Base-by-base conservation (phyloP, 2,797 vertebrate genomes). In the Adrianichthys oophorus region DNA sequence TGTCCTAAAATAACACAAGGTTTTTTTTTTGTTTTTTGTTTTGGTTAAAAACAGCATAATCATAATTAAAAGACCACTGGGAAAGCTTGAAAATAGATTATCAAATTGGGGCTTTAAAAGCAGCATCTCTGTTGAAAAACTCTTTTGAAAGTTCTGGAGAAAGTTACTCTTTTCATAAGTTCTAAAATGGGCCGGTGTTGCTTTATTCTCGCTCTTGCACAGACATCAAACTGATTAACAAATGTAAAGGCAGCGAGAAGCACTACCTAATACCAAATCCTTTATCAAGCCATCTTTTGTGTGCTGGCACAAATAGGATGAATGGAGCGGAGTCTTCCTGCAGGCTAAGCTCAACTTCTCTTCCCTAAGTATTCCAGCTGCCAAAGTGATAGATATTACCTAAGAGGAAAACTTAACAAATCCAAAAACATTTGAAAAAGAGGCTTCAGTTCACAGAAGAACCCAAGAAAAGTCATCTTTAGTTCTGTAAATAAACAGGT, bases 281-380 rank as follows among this genome's bases (percentile, higher is more conserved):
- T 78, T 83, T 83, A 85, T 86, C 85, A 69, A 81, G 83, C 72
- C 65, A 82, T 82, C 87, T 83, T 87, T 90, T 87, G 85, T 90
- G 79, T 50, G 74, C 69, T 59, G 79, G 70, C 78, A 82, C 78
- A 79, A 67, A 65, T 52, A 42, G 67, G 56, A 82, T 88, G 82
- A 89, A 90, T 79, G 55, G 76, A 68, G 60, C 74, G 1, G 68
- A 73, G 72, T 83, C 73, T 87, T 87, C 81, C 83, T 83, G 75
- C 71, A 71, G 80, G 84, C 80, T 80, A 74, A 84, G 82, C 83
- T 80, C 79, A 89, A 68, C 69, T 68, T 73, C 59, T 78, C 78
- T 62, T 65, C 65, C 70, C 74, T 79, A 76, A 76, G 74, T 82
- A 80, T 79, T 70, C 72, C 53, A 60, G 68, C 55, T 58, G 68